phyloP scores from a whole-genome alignment of 1,140 invertebrate genomes.

The Nilaparvata lugens region DNA sequence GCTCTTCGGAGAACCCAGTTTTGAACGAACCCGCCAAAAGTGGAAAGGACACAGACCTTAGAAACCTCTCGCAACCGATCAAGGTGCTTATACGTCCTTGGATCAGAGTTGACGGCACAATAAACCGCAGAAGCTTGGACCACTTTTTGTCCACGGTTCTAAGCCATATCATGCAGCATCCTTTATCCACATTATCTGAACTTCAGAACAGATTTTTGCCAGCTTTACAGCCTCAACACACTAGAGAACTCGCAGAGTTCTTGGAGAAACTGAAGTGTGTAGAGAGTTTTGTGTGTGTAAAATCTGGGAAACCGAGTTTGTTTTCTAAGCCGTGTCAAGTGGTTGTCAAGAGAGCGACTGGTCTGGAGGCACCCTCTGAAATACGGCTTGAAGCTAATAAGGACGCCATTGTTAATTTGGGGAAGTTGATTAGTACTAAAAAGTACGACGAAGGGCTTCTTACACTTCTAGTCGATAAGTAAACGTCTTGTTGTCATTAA shows the following conservation, averaged over 20 bases:
- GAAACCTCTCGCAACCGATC: background rate
- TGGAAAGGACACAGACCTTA: too few relatives aligned
- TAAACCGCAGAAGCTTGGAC: conserved; percentile 59
- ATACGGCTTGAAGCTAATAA: background rate
- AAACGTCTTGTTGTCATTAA: too few relatives aligned
- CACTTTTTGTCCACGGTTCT: conserved; percentile 56
- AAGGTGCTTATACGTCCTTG: conserved; percentile 47
- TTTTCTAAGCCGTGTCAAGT: background rate
- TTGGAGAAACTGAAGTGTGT: background rate
- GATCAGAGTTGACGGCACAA: conserved; percentile 60
- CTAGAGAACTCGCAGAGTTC: conserved; percentile 39
- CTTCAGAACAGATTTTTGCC: conserved; percentile 45
- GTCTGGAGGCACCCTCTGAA: background rate
- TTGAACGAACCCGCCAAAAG: too few relatives aligned
- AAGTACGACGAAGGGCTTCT: background rate
- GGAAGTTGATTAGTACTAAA: background rate
- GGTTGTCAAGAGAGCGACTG: background rate
- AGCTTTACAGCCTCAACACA: conserved; percentile 41
- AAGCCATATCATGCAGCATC: conserved; percentile 48
- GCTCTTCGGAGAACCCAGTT: too few relatives aligned
- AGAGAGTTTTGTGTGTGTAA: background rate
- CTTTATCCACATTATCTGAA: conserved; percentile 37
- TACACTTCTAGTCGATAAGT: too few relatives aligned
- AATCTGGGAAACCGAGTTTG: background rate
- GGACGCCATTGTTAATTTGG: background rate